Base-by-base conservation (phyloP, 2,113 vertebrate genomes). In the Phainopepla nitens region DNA sequence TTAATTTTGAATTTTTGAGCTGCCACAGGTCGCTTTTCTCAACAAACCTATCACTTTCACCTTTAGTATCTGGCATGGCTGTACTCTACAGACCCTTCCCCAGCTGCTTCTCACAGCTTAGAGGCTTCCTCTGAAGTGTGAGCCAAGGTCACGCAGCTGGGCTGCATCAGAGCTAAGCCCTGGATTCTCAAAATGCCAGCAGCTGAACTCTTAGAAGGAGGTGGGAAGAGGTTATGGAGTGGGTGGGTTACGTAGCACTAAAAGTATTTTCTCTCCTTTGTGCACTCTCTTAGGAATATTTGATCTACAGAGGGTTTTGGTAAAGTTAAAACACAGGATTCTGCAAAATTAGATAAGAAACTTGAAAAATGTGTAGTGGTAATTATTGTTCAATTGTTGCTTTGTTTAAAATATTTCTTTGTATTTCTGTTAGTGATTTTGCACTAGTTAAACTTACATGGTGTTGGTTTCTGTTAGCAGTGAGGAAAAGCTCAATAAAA, bases 61-160 rank as follows among this genome's bases (percentile, higher is more conserved):
- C 64, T 88, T 81, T 86, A 14, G 49, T 82, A 13, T 69, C 16
- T 61, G 54, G 15, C 58, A 3, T 62, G 54, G 68, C 68, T 88
- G 18, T 83, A 41, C 27, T 36, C 68, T 77, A 11, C 76, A 51
- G 89, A 58, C 56, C 70, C 80, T 94, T 29, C 75, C 51, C 35
- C 76, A 83, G 68, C 68, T 95, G 84, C 66, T 75, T 78, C 60
- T 93, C 76, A 10, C 33, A 89, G 80, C 51, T 51, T 86, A 89
- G 82, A 64, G 81, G 47, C 53, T 92, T 84, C 29, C 72, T 92
- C 89, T 95, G 93, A 89, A 92, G 76, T 60, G 35, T 41, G 47
- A 96, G 96, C 86, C 93, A 94, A 77, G 76, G 89, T 95, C 90
- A 71, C 64, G 35, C 95, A 96, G 94, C 95, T 97, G 96, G 86